phyloP scores from a whole-genome alignment of 2,888 invertebrate genomes.

The Merodon equestris region DNA sequence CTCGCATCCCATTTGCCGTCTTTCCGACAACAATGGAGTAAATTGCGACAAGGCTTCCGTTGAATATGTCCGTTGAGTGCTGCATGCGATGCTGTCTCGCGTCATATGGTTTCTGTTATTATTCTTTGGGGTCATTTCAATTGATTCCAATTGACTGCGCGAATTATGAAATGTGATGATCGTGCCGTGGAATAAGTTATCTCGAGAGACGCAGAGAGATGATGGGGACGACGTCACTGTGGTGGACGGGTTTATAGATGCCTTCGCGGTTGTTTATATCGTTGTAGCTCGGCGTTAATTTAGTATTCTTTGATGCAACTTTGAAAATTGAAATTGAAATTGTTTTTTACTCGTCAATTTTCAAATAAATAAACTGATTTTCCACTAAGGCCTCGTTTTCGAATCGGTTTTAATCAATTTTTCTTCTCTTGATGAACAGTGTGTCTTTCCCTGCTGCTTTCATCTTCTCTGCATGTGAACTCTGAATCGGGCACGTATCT shows the following conservation, averaged over 20 bases:
- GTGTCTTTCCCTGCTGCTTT: no score
- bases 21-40: slow-evolving; percentile 38
- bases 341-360: neutral
- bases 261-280: slow-evolving; percentile 1
- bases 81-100: slow-evolving; percentile 22
- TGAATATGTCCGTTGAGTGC: slow-evolving; percentile 11
- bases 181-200: slow-evolving; percentile 42
- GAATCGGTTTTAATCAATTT: no score
- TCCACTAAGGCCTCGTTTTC: no score
- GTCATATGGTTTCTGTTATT: slow-evolving; percentile 56
- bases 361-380: no score
- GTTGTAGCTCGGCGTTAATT: slow-evolving; percentile 27
- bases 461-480: no score
- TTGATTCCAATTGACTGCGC: slow-evolving; percentile 76
- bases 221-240: no score
- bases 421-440: no score
- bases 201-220: neutral
- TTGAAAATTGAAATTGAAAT: slow-evolving; percentile 3
- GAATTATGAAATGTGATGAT: slow-evolving; percentile 70
- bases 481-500: no score
- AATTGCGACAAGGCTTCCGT: slow-evolving; percentile 67
- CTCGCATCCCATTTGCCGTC: neutral
- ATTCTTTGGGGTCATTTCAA: slow-evolving; percentile 77
- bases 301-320: slow-evolving; percentile 35
- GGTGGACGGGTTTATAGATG: no score